Evolutionary conservation across 2,888 invertebrate species (phyloP), one percentile per base, ranked within the genome.

Genomic region (Dexiosoma caninum): DNA sequence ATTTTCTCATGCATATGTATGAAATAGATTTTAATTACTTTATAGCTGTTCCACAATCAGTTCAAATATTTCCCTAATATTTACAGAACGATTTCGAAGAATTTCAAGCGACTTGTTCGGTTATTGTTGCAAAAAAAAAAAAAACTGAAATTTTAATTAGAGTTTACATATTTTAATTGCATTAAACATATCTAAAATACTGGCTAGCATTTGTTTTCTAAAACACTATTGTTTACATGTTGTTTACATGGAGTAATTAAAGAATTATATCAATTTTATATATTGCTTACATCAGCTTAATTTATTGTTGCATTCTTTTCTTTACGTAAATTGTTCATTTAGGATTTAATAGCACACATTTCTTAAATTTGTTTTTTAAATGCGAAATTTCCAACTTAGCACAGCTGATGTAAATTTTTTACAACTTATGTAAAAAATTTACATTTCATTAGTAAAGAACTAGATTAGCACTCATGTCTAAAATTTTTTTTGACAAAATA

Each of bases 1-100:
- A 35, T 46, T 64, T 64, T 23, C 14, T 30, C 44, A 71, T 60
- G 14, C 42, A 37, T 74, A 64, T 46, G 35, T 55, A 74, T 64
- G 10, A 46, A 23, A n/a, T 30, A 21, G 8, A 14, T 6, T 64
- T 40, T 40, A 64, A 66, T 66, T 64, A 37, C 37, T 60, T 30
- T 21, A 30, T 51, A 37, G 12, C 12, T 44, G 46, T 57, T 40
- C 14, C 40, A 9, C 5, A 27, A 16, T 42, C 9, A 19, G 21
- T 44, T 3, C n/a, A n/a, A 40, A n/a, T n/a, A 6, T 27, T 27
- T n/a, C n/a, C n/a, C n/a, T n/a, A 35, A 35, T 8, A 8, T 21
- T 49, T 49, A 12, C 23, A 53, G 6, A 49, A 16, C 27, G 12
- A 16, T 53, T 72, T 40, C 32, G 16, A 14, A 16, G 49, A 40